Evolutionary conservation across 2,113 vertebrate genomes (phyloP), one percentile per base, ranked within the genome.

Genomic region (Cololabis saira): DNA sequence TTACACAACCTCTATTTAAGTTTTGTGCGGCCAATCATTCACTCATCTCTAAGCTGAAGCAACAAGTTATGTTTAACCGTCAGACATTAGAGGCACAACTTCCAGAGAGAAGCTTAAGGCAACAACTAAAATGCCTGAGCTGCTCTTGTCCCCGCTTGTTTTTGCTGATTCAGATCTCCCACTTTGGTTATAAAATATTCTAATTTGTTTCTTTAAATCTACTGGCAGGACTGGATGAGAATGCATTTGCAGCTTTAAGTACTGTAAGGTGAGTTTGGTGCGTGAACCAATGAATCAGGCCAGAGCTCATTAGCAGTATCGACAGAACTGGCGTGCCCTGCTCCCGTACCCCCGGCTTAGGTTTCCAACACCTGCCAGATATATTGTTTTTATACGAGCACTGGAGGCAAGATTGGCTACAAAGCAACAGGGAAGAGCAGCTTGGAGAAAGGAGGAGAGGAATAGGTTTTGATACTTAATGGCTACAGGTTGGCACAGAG

Each of bases 301-400:
- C 53, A 57, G 42, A 58, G 50, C 55, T 68, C 61, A 41, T 74
- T 77, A 73, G 64, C 22, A 33, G 43, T 17, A 54, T 44, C 41
- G 37, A 13, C 19, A 27, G 53, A 37, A 13, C 24, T 27, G 5
- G 19, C 37, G 14, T 40, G 17, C 24, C 14, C 17, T 54, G 16
- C 9, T 30, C 59, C 63, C 12, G 24, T 49, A 54, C 51, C 48
- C 52, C 84, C 87, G 80, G 65, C 75, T 85, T 67, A 19, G 62
- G 67, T 86, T 83, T 84, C 63, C 61, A 72, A 65, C 90, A 89
- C 90, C 87, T 91, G 87, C 87, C 83, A 81, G 67, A 65, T 71
- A 33, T 22, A 14, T 15, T 57, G 83, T 67, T 77, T 83, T 83
- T 81, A 86, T 80, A 82, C 65, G 69, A 83, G 61, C 47, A 4